These are phyloP conservation scores for Ciconia stormi DNA, from an alignment of 2,113 vertebrate genomes.

Conservation along the genomic window DNA sequence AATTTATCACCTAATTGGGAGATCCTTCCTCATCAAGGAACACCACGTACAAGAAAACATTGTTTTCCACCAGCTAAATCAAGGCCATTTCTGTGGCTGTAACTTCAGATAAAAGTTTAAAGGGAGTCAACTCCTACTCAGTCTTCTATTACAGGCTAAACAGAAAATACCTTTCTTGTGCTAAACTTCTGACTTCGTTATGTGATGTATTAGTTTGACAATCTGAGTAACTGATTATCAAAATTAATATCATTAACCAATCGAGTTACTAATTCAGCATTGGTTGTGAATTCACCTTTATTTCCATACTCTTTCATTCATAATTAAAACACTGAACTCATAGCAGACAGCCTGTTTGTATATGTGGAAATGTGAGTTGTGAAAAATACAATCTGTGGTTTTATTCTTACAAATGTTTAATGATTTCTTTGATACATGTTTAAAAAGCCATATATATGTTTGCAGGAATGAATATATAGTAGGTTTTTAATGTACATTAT, in stretches of 20 bases:
- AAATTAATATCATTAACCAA: neutral
- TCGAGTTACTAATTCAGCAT: neutral
- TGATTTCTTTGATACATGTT: neutral
- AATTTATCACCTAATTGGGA: neutral
- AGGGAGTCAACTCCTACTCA: neutral
- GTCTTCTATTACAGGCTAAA: neutral
- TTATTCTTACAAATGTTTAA: neutral
- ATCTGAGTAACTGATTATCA: neutral
- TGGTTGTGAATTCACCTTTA: neutral
- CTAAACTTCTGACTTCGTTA: neutral
- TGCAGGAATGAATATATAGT: neutral
- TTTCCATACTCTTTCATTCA: neutral
- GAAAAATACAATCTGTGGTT: neutral
- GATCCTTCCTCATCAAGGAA: neutral
- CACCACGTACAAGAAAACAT: neutral
- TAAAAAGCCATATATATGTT: neutral
- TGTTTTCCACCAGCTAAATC: neutral
- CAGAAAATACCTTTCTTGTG: neutral
- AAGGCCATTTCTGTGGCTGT: neutral
- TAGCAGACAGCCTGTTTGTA: neutral
- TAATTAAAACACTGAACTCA: neutral
- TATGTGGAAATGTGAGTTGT: neutral
- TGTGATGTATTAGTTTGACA: neutral
- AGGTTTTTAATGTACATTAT: neutral
- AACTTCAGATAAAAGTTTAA: neutral